Conservation (phyloP, 2,888 invertebrate species). For the Pterostichus madidus region DNA sequence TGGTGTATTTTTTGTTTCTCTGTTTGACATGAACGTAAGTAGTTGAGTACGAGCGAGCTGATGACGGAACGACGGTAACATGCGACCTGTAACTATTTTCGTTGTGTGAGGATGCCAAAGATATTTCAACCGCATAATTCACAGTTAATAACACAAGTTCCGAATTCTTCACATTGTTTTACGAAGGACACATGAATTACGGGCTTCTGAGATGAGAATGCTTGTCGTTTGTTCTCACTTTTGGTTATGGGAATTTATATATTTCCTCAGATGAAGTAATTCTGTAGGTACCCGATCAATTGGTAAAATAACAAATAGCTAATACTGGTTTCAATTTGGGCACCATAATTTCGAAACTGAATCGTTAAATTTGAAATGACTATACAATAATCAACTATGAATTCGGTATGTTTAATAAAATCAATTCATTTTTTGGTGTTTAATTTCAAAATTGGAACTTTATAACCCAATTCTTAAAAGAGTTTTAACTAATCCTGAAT, state of each 20-base stretch:
- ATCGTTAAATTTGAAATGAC: no score
- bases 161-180: slow-evolving; percentile 50
- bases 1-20: not conserved
- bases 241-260: not conserved
- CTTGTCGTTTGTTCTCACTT: slow-evolving; percentile 23
- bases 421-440: no score
- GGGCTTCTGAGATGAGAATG: not conserved
- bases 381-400: no score
- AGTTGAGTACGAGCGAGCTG: not conserved
- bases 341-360: no score
- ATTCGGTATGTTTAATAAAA: no score
- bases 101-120: slow-evolving; percentile 54
- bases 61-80: slow-evolving; percentile 34
- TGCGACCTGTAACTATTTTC: slow-evolving; percentile 53
- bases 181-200: slow-evolving; percentile 30
- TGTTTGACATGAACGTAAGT: slow-evolving; percentile 21
- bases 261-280: no score
- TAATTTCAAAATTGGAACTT: no score
- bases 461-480: no score
- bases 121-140: slow-evolving; percentile 60
- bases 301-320: no score
- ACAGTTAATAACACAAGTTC: slow-evolving; percentile 57
- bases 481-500: no score
- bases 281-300: no score
- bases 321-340: no score